Percentiles rank a stretch among this genome's conserved stretches.
phyloP scores from a whole-genome alignment of 2,113 vertebrate genomes.

The Heterotis niloticus region DNA sequence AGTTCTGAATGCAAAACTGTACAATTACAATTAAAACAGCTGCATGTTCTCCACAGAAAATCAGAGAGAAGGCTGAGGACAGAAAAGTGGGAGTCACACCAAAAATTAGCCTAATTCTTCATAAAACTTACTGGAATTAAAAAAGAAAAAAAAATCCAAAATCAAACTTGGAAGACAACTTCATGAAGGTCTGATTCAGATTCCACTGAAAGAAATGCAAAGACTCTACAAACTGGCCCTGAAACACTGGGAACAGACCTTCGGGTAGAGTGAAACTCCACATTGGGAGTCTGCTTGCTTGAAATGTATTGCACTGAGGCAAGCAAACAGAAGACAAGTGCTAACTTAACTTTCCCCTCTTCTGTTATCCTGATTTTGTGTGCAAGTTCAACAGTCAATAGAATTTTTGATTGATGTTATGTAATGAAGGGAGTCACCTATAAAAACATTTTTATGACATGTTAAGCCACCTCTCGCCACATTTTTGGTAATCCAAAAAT shows the following conservation, averaged over 20 bases:
- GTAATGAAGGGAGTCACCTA: no score
- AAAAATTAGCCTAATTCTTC: not conserved
- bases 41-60: not conserved
- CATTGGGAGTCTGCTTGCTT: no score
- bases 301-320: no score
- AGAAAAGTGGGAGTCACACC: not conserved
- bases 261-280: no score
- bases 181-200: not conserved
- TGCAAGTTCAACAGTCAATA: no score
- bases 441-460: no score
- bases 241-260: not conserved
- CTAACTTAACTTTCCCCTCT: no score
- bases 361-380: no score
- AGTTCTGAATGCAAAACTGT: not conserved
- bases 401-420: no score
- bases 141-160: constrained; percentile 20
- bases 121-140: not conserved
- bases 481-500: no score
- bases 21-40: constrained; percentile 1
- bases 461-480: no score
- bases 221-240: not conserved
- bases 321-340: no score
- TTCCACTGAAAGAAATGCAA: not conserved
- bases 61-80: not conserved
- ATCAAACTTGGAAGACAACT: not conserved